Conservation (phyloP, 1,140 invertebrate genomes). For the Helicoverpa zea region DNA sequence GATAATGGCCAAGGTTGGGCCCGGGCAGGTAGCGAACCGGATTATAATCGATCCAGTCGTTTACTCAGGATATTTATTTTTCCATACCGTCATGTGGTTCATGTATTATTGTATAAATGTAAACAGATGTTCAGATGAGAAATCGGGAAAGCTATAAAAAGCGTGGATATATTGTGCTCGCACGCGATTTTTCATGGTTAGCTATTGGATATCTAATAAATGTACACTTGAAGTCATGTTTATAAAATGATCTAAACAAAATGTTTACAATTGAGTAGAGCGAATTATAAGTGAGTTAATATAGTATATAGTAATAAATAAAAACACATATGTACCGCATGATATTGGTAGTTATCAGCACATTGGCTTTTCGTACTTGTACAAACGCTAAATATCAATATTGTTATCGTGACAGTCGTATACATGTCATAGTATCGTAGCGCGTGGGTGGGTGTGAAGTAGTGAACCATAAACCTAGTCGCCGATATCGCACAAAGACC, state of each 20-base stretch:
- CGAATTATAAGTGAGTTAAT: no score
- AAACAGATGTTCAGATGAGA: conserved; percentile 36
- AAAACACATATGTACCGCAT: neutral
- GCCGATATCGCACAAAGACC: conserved; percentile 48
- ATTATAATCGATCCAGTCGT: conserved; percentile 66
- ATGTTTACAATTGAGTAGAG: neutral
- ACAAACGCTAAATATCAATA: conserved; percentile 45
- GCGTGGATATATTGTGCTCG: neutral
- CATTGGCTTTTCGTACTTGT: neutral
- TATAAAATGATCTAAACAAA: neutral
- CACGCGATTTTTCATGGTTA: neutral
- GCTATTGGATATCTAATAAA: neutral
- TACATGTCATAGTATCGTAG: conserved; percentile 51
- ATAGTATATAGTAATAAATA: neutral
- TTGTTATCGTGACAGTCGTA: conserved; percentile 42
- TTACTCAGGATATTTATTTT: conserved; percentile 53
- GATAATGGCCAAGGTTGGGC: conserved; percentile 62
- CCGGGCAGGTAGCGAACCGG: conserved; percentile 72
- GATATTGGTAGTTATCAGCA: neutral
- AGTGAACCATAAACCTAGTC: conserved; percentile 54
- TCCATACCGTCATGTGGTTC: conserved; percentile 28
- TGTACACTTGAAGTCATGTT: neutral
- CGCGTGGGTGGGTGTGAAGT: conserved; percentile 56
- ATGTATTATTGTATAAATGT: conserved; percentile 25
- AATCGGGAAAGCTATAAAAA: conserved; percentile 27